phyloP scores from a whole-genome alignment of 1,140 invertebrate species.

The Drosophila prosaltans region DNA sequence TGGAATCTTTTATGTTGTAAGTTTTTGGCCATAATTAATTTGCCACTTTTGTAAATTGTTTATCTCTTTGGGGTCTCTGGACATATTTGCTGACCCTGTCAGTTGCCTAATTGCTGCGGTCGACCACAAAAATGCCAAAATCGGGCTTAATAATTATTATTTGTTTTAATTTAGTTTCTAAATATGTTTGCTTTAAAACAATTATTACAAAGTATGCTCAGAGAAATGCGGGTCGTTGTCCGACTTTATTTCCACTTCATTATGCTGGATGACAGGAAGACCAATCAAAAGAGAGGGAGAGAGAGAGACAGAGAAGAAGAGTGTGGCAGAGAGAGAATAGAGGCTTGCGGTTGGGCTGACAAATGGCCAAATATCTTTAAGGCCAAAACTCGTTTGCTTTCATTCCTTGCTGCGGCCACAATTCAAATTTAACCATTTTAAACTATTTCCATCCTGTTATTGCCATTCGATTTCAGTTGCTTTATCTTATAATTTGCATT shows the following conservation, averaged over 20 bases:
- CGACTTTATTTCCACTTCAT: neutral
- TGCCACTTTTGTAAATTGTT: conserved; percentile 8
- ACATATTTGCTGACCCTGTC: conserved; percentile 3
- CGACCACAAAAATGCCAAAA: conserved; percentile 50
- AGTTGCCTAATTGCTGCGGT: conserved; percentile 61
- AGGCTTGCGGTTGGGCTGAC: neutral
- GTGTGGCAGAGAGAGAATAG: too few relatives aligned
- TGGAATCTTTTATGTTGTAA: too few relatives aligned
- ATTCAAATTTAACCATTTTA: neutral
- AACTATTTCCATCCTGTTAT: neutral
- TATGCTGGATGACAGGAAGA: neutral
- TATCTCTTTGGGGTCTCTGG: neutral
- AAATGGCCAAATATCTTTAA: neutral
- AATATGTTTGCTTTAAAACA: conserved; percentile 57
- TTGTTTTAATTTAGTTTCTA: conserved; percentile 12
- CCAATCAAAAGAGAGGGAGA: neutral
- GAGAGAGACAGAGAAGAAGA: too few relatives aligned
- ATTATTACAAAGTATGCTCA: conserved; percentile 14
- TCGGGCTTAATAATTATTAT: conserved; percentile 58
- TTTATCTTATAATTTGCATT: conserved; percentile 3
- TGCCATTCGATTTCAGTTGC: neutral
- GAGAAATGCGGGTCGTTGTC: neutral
- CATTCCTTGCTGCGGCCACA: too few relatives aligned
- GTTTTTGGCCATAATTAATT: neutral
- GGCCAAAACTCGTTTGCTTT: too few relatives aligned